phyloP scores from a whole-genome alignment of 2,888 invertebrate species.

The Pyrgus malvae region DNA sequence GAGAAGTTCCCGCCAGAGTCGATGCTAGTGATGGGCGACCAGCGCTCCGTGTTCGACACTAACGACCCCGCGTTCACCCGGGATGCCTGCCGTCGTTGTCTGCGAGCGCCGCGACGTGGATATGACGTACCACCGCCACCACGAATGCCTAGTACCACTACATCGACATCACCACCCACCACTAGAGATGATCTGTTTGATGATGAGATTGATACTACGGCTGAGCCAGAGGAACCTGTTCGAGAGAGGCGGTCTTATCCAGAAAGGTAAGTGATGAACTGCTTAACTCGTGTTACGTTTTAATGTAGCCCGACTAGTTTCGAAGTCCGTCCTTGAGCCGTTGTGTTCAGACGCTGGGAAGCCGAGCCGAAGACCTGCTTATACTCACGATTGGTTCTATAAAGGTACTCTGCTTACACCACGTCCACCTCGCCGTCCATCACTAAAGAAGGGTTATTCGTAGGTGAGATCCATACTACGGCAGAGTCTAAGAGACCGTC shows the following conservation, averaged over 20 bases:
- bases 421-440: too few relatives aligned
- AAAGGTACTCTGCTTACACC: too few relatives aligned
- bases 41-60: conserved; percentile 53
- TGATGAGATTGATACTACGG: conserved; percentile 38
- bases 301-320: too few relatives aligned
- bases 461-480: too few relatives aligned
- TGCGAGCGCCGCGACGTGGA: conserved; percentile 40
- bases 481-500: too few relatives aligned
- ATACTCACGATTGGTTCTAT: too few relatives aligned
- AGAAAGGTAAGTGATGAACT: conserved; percentile 41
- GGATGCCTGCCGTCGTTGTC: conserved; percentile 48
- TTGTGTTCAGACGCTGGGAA: too few relatives aligned
- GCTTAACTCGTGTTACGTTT: too few relatives aligned
- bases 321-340: too few relatives aligned
- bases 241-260: conserved; percentile 40
- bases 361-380: too few relatives aligned
- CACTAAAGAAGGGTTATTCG: too few relatives aligned
- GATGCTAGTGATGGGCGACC: conserved; percentile 89
- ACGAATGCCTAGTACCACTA: conserved; percentile 29
- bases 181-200: conserved; percentile 36
- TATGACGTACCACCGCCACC: conserved; percentile 30
- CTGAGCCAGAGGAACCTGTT: conserved; percentile 33
- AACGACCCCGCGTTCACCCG: conserved; percentile 41
- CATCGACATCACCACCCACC: conserved; percentile 37
- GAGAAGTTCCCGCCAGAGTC: conserved; percentile 80